Percentiles rank a stretch among this genome's conserved stretches.
Conservation (phyloP, 2,888 invertebrate genomes). For the Panorpa germanica region DNA sequence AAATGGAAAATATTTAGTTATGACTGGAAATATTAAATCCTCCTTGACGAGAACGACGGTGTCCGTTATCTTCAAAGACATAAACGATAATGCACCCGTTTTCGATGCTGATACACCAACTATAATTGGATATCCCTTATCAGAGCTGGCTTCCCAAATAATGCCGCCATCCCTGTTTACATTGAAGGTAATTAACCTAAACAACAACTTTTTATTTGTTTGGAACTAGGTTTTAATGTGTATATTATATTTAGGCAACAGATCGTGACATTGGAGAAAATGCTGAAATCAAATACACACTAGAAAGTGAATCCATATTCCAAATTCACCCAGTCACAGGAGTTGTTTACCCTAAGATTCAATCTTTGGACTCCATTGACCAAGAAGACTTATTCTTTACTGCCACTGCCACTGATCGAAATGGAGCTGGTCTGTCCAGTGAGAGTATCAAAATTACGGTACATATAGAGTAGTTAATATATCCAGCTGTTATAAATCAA, state of each 20-base stretch:
- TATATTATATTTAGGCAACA: slow-evolving; percentile 14
- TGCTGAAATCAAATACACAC: slow-evolving; percentile 14
- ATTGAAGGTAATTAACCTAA: too few relatives aligned
- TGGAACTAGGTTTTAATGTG: too few relatives aligned
- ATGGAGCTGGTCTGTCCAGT: too few relatives aligned
- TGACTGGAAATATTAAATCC: slow-evolving; percentile 14
- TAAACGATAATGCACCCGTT: slow-evolving; percentile 17
- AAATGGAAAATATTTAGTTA: slow-evolving; percentile 9
- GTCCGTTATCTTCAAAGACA: slow-evolving; percentile 15
- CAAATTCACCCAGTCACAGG: slow-evolving; percentile 15
- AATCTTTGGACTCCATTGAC: slow-evolving; percentile 10
- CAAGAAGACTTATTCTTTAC: slow-evolving; percentile 12
- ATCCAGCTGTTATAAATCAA: too few relatives aligned
- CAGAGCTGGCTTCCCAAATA: slow-evolving; percentile 12
- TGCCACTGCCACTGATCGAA: slow-evolving; percentile 15
- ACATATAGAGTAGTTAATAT: too few relatives aligned
- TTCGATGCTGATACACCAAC: slow-evolving; percentile 12
- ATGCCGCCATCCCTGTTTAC: too few relatives aligned
- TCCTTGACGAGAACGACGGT: slow-evolving; percentile 14
- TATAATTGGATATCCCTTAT: slow-evolving; percentile 16
- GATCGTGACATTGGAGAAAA: slow-evolving; percentile 16
- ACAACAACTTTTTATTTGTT: too few relatives aligned
- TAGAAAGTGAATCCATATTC: slow-evolving; percentile 15
- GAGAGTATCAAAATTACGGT: too few relatives aligned
- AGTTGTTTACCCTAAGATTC: slow-evolving; percentile 14